phyloP scores from a whole-genome alignment of 2,888 invertebrate genomes.

The Spilosoma lubricipeda region DNA sequence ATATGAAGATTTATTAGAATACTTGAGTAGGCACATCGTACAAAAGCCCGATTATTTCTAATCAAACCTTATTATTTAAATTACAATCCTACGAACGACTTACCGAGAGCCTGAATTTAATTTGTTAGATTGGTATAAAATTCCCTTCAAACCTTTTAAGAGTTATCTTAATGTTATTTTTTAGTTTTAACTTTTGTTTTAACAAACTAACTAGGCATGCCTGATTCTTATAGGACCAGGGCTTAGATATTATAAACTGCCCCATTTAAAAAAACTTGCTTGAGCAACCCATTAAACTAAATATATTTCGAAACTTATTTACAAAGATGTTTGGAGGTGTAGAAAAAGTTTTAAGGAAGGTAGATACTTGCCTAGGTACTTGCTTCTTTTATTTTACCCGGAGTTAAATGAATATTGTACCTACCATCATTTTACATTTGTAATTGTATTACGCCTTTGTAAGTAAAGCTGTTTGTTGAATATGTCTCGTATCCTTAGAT shows the following conservation, averaged over 20 bases:
- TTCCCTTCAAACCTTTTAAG: background rate
- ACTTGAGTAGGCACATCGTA: background rate
- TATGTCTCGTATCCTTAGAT: background rate
- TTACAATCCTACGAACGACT: background rate
- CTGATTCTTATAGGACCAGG: background rate
- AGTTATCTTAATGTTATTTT: background rate
- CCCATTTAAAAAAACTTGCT: too few relatives aligned
- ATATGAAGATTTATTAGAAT: background rate
- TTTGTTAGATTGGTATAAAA: background rate
- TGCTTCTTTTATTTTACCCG: background rate
- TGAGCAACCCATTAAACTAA: too few relatives aligned
- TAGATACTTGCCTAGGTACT: too few relatives aligned
- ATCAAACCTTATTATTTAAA: background rate
- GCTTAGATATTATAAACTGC: background rate
- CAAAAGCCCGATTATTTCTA: background rate
- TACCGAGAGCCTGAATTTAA: background rate
- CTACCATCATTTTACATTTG: background rate
- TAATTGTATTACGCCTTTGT: background rate
- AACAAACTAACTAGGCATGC: background rate
- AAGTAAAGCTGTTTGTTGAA: background rate
- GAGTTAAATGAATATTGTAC: background rate
- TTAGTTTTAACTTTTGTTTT: background rate
- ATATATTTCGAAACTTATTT: too few relatives aligned
- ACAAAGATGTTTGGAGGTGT: too few relatives aligned
- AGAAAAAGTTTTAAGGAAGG: too few relatives aligned